Evolutionary conservation across 2,113 vertebrate species (phyloP).

Genomic region (Ochotona curzoniae): DNA sequence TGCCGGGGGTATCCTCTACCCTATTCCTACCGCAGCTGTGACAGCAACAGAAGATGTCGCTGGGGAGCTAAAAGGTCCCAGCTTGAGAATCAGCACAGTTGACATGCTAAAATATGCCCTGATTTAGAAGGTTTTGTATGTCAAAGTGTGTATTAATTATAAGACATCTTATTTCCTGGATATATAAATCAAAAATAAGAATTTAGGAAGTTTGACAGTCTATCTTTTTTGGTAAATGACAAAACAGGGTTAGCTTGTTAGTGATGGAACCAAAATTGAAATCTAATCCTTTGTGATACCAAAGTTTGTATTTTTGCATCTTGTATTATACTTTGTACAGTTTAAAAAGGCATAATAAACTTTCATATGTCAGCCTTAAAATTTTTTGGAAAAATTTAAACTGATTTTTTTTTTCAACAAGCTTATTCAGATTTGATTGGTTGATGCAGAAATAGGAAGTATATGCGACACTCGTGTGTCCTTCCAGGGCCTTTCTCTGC

Average conservation of each 20-base stretch:
- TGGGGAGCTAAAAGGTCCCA: background rate
- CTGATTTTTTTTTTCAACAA: background rate
- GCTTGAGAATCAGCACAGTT: background rate
- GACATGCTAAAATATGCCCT: background rate
- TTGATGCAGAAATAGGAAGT: conserved; percentile 1
- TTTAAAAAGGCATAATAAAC: background rate
- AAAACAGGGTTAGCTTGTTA: background rate
- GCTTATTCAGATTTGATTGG: conserved; percentile 25
- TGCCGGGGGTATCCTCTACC: background rate
- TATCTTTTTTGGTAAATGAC: background rate
- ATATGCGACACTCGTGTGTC: background rate
- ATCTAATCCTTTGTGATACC: background rate
- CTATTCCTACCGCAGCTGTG: too few species aligned
- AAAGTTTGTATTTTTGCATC: background rate
- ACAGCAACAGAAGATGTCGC: background rate
- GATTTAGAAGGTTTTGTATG: background rate
- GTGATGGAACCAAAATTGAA: background rate
- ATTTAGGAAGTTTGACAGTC: conserved; percentile 9
- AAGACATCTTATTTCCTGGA: conserved; percentile 9
- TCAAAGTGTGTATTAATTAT: background rate
- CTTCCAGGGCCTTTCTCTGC: background rate
- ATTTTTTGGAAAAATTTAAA: conserved; percentile 24
- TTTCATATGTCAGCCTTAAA: background rate
- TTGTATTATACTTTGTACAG: background rate
- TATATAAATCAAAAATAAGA: background rate